Evolutionary conservation across 2,888 invertebrate species (phyloP), one percentile per base, ranked within the genome.

Genomic region (Eudemis profundana): DNA sequence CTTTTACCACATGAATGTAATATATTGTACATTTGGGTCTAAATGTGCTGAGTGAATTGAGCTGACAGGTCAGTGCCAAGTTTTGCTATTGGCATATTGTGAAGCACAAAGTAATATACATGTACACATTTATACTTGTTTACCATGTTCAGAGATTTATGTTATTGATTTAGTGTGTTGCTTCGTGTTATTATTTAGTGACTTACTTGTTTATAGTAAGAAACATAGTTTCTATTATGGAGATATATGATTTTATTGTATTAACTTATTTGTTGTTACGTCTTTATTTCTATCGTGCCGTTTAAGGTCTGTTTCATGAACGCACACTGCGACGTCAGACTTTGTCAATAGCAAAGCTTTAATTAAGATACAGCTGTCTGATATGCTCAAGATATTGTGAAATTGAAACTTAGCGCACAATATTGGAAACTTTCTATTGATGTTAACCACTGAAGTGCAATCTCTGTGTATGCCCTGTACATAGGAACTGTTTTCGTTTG

Each of bases 21-120:
- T 90, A 90, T 91, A 92, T 91, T 92, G 91, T 92, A 92, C 91
- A 91, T 90, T 90, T 89, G 90, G 87, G 90, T 88, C 85, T 91
- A 90, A 89, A 89, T 89, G 90, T 90, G 90, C 89, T 86, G 90
- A 86, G 90, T 90, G 90, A 85, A 81, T 84, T 86, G 90, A 90
- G 90, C 90, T 80, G 88, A 88, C 90, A 89, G 89, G 82, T 75
- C 84, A 81, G 85, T 85, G 90, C 85, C 89, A 83, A 84, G 91
- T 91, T 92, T 92, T 91, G 91, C 91, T 92, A 92, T 91, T 91
- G 91, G 90, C 91, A 88, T 79, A 73, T 72, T 78, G 74, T 82
- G 75, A 77, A 86, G 85, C 87, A 87, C 89, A 86, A 85, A 81
- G 19, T 61, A 33, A 68, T 72, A 69, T 65, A 76, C 78, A 79